Conservation (phyloP, 2,888 invertebrate species). For the Sisyra terminalis region DNA sequence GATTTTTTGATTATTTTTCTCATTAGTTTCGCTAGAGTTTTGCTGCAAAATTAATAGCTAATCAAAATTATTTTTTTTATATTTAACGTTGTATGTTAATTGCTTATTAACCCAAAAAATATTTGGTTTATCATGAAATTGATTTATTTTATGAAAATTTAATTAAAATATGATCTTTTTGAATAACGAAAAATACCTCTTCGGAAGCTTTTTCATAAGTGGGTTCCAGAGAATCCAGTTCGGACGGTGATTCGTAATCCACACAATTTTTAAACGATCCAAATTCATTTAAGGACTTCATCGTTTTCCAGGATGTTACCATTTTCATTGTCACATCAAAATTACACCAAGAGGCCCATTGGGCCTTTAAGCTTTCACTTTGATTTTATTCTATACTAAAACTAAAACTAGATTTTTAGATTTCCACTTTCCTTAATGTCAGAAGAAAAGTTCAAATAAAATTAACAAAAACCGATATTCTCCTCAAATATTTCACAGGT, state of each 20-base stretch:
- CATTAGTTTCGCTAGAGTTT: too few species aligned
- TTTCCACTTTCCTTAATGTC: too few species aligned
- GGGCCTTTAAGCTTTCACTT: too few species aligned
- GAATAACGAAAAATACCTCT: not conserved
- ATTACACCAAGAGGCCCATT: too few species aligned
- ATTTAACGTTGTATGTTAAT: too few species aligned
- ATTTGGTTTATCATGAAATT: not conserved
- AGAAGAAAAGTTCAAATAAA: not conserved
- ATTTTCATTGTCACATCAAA: too few species aligned
- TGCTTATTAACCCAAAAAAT: not conserved
- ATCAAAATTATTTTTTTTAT: too few species aligned
- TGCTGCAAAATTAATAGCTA: too few species aligned
- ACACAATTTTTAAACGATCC: not conserved
- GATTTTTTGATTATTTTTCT: too few species aligned
- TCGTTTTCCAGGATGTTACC: constrained; percentile 5
- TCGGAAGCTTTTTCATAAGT: not conserved
- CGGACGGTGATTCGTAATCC: constrained; percentile 11
- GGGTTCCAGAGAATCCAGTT: constrained; percentile 25
- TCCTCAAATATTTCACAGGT: not conserved
- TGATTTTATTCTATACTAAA: too few species aligned
- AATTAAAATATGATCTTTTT: not conserved
- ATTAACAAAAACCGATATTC: not conserved
- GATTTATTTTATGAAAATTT: not conserved
- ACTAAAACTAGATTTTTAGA: too few species aligned
- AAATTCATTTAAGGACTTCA: constrained; percentile 3